Evolutionary conservation across 2,888 invertebrate species (phyloP), one percentile per base, ranked within the genome.

Genomic region (Hemaris fuciformis): DNA sequence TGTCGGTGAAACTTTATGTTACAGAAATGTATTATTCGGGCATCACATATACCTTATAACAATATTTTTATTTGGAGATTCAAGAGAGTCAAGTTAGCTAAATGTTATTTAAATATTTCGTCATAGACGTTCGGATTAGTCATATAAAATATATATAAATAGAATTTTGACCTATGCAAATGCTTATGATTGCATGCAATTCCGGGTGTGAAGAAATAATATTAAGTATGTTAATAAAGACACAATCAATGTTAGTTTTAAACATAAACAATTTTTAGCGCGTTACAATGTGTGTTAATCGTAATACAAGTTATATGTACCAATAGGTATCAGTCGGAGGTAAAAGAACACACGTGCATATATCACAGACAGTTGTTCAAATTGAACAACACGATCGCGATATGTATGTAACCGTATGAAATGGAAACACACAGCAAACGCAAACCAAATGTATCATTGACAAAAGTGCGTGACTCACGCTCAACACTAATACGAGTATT

Each of bases 291-390:
- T 42, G n/a, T 48, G 20, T 56, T 56, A 42, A 56, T 61, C 43
- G 56, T 25, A 27, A 56, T 60, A 53, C 23, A 59, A 31, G 38
- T 18, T 6, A 31, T 56, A 31, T 13, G 25, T 6, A 20, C 41
- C 22, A 57, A 4, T 57, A 43, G 42, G 43, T 43, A 62, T 58
- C 18, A 25, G 41, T 13, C 34, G 34, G 57, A 23, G 43, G 38
- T 46, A 57, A 38, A 38, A 23, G 22, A 22, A 59, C 41, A 20
- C 48, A 42, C 53, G 34, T 48, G 59, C 41, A 22, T 6, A 2
- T 38, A 58, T 20, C 59, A 59, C 18, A 61, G 62, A 68, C 86
- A 86, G 79, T 83, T 86, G 85, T 83, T 77, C 81, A 85, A 86
- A 86, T 79, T 73, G 63, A 71, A 65, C 61, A 66, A 56, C 64